Evolutionary conservation across 2,797 vertebrate species (phyloP).

Genomic region (Ctenopoma multispine): DNA sequence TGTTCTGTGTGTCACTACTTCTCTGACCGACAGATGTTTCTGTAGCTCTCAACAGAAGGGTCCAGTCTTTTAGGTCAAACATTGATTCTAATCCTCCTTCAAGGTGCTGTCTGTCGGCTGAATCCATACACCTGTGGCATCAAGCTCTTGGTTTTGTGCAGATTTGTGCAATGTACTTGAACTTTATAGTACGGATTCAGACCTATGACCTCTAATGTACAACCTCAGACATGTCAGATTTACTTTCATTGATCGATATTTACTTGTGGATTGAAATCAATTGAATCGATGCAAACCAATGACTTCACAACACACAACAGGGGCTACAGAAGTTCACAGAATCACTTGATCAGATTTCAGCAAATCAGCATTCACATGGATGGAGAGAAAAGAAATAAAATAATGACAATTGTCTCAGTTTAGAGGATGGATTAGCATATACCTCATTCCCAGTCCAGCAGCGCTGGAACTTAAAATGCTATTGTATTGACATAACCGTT

Average conservation of each 20-base stretch:
- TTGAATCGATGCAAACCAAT: constrained; percentile 52
- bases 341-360: constrained; percentile 64
- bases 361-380: constrained; percentile 72
- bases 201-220: constrained; percentile 68
- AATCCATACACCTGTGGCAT: constrained; percentile 62
- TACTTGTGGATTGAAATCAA: constrained; percentile 46
- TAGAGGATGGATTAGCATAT: constrained; percentile 84
- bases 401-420: constrained; percentile 61
- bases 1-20: constrained; percentile 61
- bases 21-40: constrained; percentile 32
- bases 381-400: constrained; percentile 74
- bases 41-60: constrained; percentile 47
- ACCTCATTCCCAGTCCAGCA: constrained; percentile 87
- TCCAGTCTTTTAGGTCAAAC: constrained; percentile 51
- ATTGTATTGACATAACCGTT: constrained; percentile 81
- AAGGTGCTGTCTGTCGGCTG: constrained; percentile 78
- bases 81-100: constrained; percentile 64
- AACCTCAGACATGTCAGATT: constrained; percentile 59
- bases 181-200: constrained; percentile 65
- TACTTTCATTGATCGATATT: constrained; percentile 44
- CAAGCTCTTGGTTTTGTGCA: constrained; percentile 55
- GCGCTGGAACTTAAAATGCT: constrained; percentile 85
- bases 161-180: constrained; percentile 71
- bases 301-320: constrained; percentile 47
- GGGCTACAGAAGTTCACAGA: constrained; percentile 43